Base-by-base conservation (phyloP, 2,113 vertebrate genomes). In the Ageneiosus marmoratus region DNA sequence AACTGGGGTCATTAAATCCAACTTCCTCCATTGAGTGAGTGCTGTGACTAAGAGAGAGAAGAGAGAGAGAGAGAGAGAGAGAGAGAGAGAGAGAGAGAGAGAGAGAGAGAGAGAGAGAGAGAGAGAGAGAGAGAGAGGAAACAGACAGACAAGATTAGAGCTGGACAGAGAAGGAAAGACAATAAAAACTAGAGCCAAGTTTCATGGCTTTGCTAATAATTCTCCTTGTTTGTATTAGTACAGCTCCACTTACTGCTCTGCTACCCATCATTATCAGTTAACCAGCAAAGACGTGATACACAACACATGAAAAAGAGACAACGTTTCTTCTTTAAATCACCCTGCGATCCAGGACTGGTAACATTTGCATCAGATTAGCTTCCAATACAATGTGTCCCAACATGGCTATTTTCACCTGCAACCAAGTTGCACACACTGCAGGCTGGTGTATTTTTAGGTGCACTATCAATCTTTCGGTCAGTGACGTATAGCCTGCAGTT, bases 1-100 rank as follows among this genome's bases (percentile, higher is more conserved):
- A 93, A 53, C 96, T 97, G 4, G 93, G 89, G 76, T 99, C 98
- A 89, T 92, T 96, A 92, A 99, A 99, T 87, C 91, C 92, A 65
- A 92, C 94, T 87, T 97, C 97, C 2, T 98, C 96, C 86, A 93
- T 94, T 24, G 92, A 92, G 81, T 96, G 94, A 87, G 94, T 90
- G 82, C 92, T 95, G 88, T 97, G 96, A 91, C 98, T 99, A 5
- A 41, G 37, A 41, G 37, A 41, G 37, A 41, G 92, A 86, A 89
- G 87, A 88, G 24, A 83, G 41, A 51, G 70, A 84, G 69, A 70
- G 22, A 44, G 74, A 85, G 22, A 62, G 63, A 79, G 29, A 63
- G 53, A 79, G 80, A 72, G 55, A 78, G 72, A 75, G n/a, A 70
- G 65, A 65, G 50, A 77, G n/a, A 77, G 18, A 37, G 22, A 89